Percentiles rank a stretch among this genome's conserved stretches.
Conservation (phyloP, 2,113 vertebrate species). For the Megaceryle maxima region DNA sequence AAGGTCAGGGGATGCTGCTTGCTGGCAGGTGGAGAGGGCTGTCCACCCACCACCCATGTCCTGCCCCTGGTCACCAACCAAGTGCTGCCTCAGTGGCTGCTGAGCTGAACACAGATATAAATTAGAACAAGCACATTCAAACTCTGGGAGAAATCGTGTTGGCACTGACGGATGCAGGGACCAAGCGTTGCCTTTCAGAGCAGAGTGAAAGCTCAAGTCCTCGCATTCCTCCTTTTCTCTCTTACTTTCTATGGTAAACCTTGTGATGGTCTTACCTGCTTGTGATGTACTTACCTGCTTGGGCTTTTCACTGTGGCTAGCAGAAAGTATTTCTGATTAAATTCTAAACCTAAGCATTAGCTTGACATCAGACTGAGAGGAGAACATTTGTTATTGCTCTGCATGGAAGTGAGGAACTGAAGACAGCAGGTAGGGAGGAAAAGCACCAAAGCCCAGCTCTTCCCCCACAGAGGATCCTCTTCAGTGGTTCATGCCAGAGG, state of each 20-base stretch:
- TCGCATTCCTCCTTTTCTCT: neutral
- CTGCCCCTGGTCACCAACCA: neutral
- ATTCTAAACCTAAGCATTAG: neutral
- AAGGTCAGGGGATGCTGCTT: neutral
- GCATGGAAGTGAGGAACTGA: neutral
- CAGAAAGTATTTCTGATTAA: neutral
- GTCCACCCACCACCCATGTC: rapidly evolving
- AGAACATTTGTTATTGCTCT: neutral
- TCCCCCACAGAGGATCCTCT: neutral
- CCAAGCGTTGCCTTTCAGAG: neutral
- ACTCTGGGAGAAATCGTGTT: neutral
- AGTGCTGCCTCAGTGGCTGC: rapidly evolving
- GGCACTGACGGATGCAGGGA: neutral
- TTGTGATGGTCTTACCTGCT: neutral
- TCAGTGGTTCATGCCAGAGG: neutral
- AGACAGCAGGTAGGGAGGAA: neutral
- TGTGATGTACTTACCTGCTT: neutral
- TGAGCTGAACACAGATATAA: rapidly evolving
- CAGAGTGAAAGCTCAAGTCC: neutral
- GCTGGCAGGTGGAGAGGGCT: neutral
- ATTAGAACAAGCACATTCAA: neutral
- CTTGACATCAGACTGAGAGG: neutral
- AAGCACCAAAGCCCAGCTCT: neutral
- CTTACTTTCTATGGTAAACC: neutral
- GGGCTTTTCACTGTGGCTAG: neutral